Conservation (phyloP, 2,113 vertebrate species). For the Tachysurus vachellii region DNA sequence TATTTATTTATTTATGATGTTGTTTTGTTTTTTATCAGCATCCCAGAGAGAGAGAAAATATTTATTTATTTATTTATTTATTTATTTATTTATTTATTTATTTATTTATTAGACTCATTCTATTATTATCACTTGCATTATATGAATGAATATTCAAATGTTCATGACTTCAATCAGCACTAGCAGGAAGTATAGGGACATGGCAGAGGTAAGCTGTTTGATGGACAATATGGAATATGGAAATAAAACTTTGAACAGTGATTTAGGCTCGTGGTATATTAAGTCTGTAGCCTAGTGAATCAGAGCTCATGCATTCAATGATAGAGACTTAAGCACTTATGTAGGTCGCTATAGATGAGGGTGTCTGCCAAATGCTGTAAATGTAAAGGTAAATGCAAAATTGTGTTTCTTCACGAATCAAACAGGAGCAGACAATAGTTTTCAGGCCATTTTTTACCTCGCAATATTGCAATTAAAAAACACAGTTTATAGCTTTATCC, state of each 20-base stretch:
- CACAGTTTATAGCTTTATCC: too few species aligned
- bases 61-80: too few species aligned
- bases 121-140: neutral
- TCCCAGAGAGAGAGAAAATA: neutral
- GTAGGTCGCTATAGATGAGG: too few species aligned
- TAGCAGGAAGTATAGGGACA: neutral
- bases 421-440: neutral
- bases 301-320: too few species aligned
- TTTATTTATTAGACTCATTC: too few species aligned
- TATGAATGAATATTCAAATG: neutral
- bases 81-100: too few species aligned
- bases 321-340: too few species aligned
- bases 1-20: neutral
- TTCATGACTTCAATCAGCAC: neutral
- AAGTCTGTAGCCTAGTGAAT: too few species aligned
- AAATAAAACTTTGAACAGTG: too few species aligned
- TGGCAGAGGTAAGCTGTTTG: neutral
- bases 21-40: neutral
- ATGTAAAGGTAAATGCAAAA: too few species aligned
- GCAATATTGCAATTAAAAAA: neutral
- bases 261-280: too few species aligned
- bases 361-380: too few species aligned
- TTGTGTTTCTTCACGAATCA: neutral
- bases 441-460: neutral
- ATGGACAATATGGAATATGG: neutral